Evolutionary conservation across 2,888 invertebrate genomes (phyloP), one percentile per base, ranked within the genome.

Genomic region (Xestobium rufovillosum): DNA sequence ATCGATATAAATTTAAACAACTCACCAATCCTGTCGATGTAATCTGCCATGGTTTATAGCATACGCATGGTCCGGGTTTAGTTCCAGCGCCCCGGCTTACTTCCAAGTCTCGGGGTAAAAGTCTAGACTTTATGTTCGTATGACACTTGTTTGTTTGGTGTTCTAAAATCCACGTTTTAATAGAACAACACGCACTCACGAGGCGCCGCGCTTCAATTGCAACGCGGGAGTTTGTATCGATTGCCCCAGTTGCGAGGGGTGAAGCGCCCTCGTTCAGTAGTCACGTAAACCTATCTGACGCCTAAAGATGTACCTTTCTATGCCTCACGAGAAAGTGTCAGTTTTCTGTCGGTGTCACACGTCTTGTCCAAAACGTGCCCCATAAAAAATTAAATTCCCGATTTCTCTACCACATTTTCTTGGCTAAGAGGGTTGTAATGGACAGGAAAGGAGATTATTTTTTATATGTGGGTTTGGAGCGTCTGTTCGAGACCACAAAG

Each of bases 161-260:
- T 48, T n/a, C n/a, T 45, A 47, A 52, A 51, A 52, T 49, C 53
- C 51, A 50, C 51, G 54, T 56, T 58, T 52, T n/a, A n/a, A n/a
- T n/a, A n/a, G n/a, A n/a, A n/a, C n/a, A n/a, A n/a, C n/a, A n/a
- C 2, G 29, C 14, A 29, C 11, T 10, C 29, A 44, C 42, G 44
- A 44, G 50, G 51, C 51, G 52, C 47, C 52, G n/a, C 6, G n/a
- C 49, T 51, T 50, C 48, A 52, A 56, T 51, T 53, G 55, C 57
- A 57, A 56, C 56, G 54, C 59, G 60, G 60, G 56, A 53, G 52
- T 52, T 56, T 61, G 58, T 74, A 75, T 75, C 74, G 75, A 75
- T 75, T 73, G 75, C 71, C 75, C 75, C 72, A 75, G 73, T 74
- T 75, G 72, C 70, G 68, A n/a, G 66, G 66, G 67, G 66, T 67